Percentiles rank a stretch among this genome's conserved stretches.
Conservation (phyloP, 2,888 invertebrate genomes). For the Melanostoma mellinum region DNA sequence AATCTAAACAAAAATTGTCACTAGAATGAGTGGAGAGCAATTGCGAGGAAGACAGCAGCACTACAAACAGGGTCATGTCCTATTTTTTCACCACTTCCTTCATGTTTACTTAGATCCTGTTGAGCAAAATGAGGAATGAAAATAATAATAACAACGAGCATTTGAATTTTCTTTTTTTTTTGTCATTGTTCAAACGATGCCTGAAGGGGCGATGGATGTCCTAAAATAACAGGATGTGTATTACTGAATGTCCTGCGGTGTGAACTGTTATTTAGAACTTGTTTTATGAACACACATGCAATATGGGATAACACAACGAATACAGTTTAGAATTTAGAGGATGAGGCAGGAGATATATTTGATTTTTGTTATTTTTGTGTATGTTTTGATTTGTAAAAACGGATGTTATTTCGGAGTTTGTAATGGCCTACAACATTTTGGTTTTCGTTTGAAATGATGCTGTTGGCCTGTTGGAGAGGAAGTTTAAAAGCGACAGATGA, state of each 20-base stretch:
- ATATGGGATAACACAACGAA: slow-evolving; percentile 17
- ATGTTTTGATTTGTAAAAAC: too few relatives aligned
- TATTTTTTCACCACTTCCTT: slow-evolving; percentile 19
- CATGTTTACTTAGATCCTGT: slow-evolving; percentile 68
- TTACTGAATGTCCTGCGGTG: slow-evolving; percentile 51
- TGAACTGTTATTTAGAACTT: slow-evolving; percentile 39
- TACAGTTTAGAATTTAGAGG: too few relatives aligned
- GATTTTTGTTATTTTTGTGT: too few relatives aligned
- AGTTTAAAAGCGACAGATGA: too few relatives aligned
- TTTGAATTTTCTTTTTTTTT: slow-evolving; percentile 45
- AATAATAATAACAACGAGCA: slow-evolving; percentile 51
- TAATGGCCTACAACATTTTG: too few relatives aligned
- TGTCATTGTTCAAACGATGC: slow-evolving; percentile 5
- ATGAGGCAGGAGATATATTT: too few relatives aligned
- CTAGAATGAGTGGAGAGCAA: slow-evolving; percentile 46
- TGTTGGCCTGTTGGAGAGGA: too few relatives aligned
- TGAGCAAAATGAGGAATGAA: slow-evolving; percentile 53
- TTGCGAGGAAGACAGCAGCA: slow-evolving; percentile 44
- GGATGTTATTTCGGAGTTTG: too few relatives aligned
- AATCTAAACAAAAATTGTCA: slow-evolving; percentile 48
- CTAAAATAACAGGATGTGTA: slow-evolving; percentile 71
- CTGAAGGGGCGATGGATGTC: slow-evolving; percentile 50
- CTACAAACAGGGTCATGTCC: slow-evolving; percentile 36
- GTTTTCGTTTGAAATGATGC: too few relatives aligned
- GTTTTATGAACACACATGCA: slow-evolving; percentile 29